A percentile compares a stretch with the other conserved stretches of the same genome.
Conservation (phyloP, 2,888 invertebrate genomes). For the Dexiosoma caninum region DNA sequence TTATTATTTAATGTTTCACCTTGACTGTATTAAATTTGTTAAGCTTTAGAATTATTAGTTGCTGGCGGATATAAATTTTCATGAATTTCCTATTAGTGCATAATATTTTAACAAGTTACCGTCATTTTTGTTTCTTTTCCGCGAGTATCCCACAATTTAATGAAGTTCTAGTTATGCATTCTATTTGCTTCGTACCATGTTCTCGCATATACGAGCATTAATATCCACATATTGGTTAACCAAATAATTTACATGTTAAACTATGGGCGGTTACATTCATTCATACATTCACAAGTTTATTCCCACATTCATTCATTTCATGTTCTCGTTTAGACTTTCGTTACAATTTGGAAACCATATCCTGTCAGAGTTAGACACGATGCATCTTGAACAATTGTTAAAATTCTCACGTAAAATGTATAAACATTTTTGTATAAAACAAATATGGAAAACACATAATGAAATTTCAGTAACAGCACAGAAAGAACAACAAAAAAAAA, state of each 20-base stretch:
- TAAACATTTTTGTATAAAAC: conserved; percentile 51
- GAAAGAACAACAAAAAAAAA: background rate
- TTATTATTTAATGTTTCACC: too few relatives aligned
- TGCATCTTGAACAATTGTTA: conserved; percentile 52
- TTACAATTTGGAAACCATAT: conserved; percentile 19
- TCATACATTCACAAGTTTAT: background rate
- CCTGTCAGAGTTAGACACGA: conserved; percentile 31
- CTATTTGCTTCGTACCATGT: background rate
- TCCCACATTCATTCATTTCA: background rate
- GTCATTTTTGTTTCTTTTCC: background rate
- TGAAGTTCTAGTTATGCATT: conserved; percentile 11
- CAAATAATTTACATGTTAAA: conserved; percentile 48
- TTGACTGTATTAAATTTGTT: too few relatives aligned
- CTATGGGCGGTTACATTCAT: conserved; percentile 32
- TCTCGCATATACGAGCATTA: background rate
- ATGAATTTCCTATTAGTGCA: background rate
- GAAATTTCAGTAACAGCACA: conserved; percentile 38
- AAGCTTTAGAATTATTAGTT: too few relatives aligned
- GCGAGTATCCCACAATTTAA: background rate
- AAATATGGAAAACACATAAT: conserved; percentile 53
- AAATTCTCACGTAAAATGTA: conserved; percentile 57
- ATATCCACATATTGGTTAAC: conserved; percentile 44
- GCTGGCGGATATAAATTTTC: too few relatives aligned
- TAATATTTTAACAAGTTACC: background rate
- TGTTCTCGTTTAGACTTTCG: conserved; percentile 10